Conservation (phyloP, 2,888 invertebrate genomes). For the Pinctada fucata region DNA sequence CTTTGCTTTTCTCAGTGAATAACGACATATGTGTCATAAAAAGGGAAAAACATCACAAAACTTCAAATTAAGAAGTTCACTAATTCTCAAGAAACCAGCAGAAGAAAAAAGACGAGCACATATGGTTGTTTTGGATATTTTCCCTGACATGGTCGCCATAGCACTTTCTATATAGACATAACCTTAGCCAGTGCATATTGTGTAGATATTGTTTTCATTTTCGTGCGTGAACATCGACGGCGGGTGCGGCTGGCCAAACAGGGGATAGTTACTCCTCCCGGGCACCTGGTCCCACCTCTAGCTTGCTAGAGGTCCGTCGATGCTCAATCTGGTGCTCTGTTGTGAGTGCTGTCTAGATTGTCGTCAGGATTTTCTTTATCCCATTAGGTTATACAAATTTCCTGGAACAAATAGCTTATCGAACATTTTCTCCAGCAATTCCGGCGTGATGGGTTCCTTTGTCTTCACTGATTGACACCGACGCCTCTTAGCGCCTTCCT, state of each 20-base stretch:
- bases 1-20: conserved; percentile 5
- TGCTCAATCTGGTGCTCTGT: no score
- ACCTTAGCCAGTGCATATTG: no score
- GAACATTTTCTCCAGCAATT: conserved; percentile 14
- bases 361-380: no score
- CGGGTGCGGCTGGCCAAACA: no score
- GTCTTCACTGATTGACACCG: conserved; percentile 26
- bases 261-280: no score
- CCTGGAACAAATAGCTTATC: conserved; percentile 12
- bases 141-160: no score
- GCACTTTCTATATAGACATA: no score
- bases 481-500: conserved; percentile 33
- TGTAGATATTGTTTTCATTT: no score
- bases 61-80: conserved; percentile 29
- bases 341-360: no score
- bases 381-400: conserved; percentile 27
- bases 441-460: conserved; percentile 33
- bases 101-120: conserved; percentile 32
- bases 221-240: no score
- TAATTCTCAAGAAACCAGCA: conserved; percentile 42
- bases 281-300: no score
- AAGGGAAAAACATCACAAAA: not conserved
- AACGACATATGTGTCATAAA: not conserved
- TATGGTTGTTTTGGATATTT: conserved; percentile 25
- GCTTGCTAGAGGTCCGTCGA: no score